Percentiles rank a stretch among this genome's conserved stretches.
phyloP scores from a whole-genome alignment of 2,797 vertebrate genomes.

The Hippoglossus hippoglossus region DNA sequence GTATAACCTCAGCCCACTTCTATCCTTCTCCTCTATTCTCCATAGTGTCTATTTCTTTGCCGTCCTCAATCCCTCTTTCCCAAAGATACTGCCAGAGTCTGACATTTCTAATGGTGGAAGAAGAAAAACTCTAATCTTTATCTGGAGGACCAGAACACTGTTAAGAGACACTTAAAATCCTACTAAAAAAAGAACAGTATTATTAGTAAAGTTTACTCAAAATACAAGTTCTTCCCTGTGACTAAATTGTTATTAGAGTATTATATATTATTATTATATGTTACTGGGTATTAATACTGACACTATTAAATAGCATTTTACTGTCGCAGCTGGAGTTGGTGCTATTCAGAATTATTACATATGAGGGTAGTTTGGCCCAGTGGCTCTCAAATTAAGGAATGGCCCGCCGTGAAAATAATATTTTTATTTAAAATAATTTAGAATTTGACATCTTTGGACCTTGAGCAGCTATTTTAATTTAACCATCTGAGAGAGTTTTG shows the following conservation, averaged over 20 bases:
- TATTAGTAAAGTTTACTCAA: neutral
- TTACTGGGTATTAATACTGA: neutral
- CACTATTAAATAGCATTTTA: neutral
- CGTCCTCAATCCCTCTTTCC: neutral
- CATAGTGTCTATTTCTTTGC: slow-evolving; percentile 16
- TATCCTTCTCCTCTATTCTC: slow-evolving; percentile 11
- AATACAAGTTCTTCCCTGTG: neutral
- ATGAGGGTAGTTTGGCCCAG: neutral
- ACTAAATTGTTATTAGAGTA: no score
- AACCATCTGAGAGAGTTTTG: slow-evolving; percentile 1
- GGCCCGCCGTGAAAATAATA: neutral
- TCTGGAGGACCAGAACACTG: neutral
- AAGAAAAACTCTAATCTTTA: slow-evolving; percentile 11
- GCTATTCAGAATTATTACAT: neutral
- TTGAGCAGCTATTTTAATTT: neutral
- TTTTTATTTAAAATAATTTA: neutral
- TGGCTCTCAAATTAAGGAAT: neutral
- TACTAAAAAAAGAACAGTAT: neutral
- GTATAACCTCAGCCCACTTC: slow-evolving; percentile 29
- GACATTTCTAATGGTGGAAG: slow-evolving; percentile 8
- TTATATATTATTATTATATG: no score
- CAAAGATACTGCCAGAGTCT: neutral
- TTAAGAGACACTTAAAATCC: neutral
- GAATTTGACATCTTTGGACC: neutral
- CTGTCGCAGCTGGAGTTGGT: neutral